Evolutionary conservation across 1,140 invertebrate genomes (phyloP).

Genomic region (Megalopta genalis): DNA sequence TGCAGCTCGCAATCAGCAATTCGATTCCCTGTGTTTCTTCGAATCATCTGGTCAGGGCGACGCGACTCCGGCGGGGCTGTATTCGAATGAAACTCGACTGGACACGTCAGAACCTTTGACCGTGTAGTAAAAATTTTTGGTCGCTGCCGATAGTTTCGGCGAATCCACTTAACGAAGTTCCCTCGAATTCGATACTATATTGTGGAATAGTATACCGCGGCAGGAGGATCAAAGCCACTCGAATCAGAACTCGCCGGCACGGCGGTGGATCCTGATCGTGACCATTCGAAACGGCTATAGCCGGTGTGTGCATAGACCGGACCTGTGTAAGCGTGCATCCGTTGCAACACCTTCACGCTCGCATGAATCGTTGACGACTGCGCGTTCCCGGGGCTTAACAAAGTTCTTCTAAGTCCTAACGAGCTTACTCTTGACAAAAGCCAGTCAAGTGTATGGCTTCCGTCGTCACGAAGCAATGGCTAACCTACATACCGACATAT

Average conservation of each 20-base stretch:
- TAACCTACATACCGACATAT: conserved; percentile 66
- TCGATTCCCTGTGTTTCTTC: not conserved
- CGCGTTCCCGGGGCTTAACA: conserved; percentile 55
- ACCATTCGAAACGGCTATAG: not conserved
- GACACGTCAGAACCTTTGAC: not conserved
- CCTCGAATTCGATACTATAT: not conserved
- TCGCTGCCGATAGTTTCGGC: not conserved
- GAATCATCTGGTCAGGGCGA: not conserved
- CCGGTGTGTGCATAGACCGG: not conserved
- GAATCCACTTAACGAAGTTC: conserved; percentile 11
- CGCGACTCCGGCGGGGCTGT: no score
- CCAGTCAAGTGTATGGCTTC: conserved; percentile 63
- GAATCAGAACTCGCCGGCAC: not conserved
- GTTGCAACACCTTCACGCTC: conserved; percentile 3
- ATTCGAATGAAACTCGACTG: not conserved
- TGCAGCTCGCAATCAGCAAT: not conserved
- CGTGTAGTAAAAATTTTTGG: not conserved
- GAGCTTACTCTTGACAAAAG: conserved; percentile 64
- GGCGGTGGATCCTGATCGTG: not conserved
- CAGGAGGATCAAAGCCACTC: conserved; percentile 4
- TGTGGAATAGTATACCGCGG: not conserved
- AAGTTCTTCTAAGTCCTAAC: conserved; percentile 66
- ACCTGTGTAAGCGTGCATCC: not conserved
- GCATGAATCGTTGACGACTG: conserved; percentile 30
- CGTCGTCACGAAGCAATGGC: conserved; percentile 53